Evolutionary conservation across 2,113 vertebrate species (phyloP), one percentile per base, ranked within the genome.

Genomic region (Glareola pratincola): DNA sequence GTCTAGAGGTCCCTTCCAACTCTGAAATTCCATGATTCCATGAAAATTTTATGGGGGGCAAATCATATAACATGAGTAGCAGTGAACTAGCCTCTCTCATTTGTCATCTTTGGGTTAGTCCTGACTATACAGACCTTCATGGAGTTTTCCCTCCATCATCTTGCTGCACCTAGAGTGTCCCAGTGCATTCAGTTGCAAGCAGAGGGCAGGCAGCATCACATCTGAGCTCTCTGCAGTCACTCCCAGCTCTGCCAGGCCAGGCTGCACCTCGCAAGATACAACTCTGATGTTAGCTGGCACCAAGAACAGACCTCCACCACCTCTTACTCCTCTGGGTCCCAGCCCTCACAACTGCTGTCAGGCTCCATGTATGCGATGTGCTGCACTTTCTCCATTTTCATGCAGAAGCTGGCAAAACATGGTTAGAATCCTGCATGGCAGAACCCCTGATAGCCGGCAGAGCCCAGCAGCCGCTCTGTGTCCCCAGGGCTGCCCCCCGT

Each of bases 321-420:
- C 30, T 64, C 36, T 54, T 32, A 3, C 29, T 41, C 37, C 41
- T 37, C 54, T 29, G 47, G 51, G 75, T 51, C 41, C 21, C 17
- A 8, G 59, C 39, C 64, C 18, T n/a, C 39, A 8, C n/a, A 22
- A 6, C 36, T 0, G 0, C 80, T 62, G 19, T 13, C 41, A 43
- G 36, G 34, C 54, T 57, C 48, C 26, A 3, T 0, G 0, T 3
- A 14, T 54, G 69, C 5, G 2, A 37, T 19, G 19, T 2, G 1
- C n/a, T 24, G 27, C 72, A 50, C 30, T 23, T 30, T 68, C 32
- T 62, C 41, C 3, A 0, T 50, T 68, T 36, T 29, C 41, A 18
- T 1, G 7, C 54, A 60, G 60, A 29, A 43, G 11, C 47, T 56
- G n/a, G 36, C 23, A 47, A 62, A 68, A 32, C 1, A 2, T 4